Conservation (phyloP, 1,140 invertebrate species). For the Drosophila melanogaster region DNA sequence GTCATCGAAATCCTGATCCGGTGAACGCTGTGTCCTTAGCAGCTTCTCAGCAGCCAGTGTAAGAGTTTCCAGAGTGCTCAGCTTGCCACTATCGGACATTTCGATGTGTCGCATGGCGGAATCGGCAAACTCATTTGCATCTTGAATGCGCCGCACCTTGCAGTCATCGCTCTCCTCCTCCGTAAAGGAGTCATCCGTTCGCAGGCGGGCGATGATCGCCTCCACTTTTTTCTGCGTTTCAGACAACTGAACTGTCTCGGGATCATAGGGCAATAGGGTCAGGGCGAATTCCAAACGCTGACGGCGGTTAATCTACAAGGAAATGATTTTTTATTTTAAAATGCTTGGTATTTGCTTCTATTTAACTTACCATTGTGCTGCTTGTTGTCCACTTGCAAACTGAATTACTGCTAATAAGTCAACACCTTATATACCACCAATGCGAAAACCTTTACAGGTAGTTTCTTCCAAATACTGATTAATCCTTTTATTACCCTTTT, state of each 20-base stretch:
- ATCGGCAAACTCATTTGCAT: conserved; percentile 58
- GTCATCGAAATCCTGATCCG: conserved; percentile 4
- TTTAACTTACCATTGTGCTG: conserved; percentile 54
- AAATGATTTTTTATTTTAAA: neutral
- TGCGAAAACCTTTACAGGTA: conserved; percentile 26
- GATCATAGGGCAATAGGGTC: conserved; percentile 56
- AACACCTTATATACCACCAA: conserved; percentile 46
- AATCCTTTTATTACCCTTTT: conserved; percentile 18
- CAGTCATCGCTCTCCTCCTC: conserved; percentile 35
- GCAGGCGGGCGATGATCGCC: conserved; percentile 47
- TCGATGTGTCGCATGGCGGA: conserved; percentile 58
- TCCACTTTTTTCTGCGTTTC: conserved; percentile 42
- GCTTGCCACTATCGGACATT: conserved; percentile 30
- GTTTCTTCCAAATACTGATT: neutral
- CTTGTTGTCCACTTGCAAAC: conserved; percentile 48
- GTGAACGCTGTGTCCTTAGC: conserved; percentile 9
- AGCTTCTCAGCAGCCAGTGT: conserved; percentile 55
- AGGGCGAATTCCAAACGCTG: conserved; percentile 63
- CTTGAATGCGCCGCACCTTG: conserved; percentile 1
- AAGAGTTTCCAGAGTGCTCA: conserved; percentile 52
- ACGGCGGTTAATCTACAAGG: conserved; percentile 46
- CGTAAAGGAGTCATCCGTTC: conserved; percentile 24
- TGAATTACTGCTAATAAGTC: conserved; percentile 24
- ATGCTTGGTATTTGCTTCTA: neutral
- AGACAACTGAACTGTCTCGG: conserved; percentile 33